Percentiles rank a stretch among this genome's conserved stretches.
These are phyloP conservation scores for Epistrophe grossulariae DNA, from an alignment of 2,888 invertebrate species.

Conservation along the genomic window DNA sequence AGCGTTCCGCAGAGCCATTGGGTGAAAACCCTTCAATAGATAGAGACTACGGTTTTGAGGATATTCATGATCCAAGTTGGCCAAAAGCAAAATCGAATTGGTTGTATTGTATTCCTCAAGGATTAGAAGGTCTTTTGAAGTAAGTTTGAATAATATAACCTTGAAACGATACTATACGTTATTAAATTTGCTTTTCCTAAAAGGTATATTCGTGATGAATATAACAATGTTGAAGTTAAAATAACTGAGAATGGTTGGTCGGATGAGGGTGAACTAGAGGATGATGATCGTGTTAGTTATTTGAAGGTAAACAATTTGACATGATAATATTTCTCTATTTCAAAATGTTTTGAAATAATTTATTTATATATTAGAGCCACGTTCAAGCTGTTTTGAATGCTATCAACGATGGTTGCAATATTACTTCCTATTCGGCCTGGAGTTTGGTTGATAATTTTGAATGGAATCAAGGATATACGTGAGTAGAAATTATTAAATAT, in stretches of 20 bases:
- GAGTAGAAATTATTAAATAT: constrained; percentile 60
- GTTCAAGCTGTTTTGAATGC: constrained; percentile 79
- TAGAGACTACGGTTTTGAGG: constrained; percentile 83
- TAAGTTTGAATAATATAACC: background rate
- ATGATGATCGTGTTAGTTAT: constrained; percentile 81
- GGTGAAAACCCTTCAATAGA: constrained; percentile 84
- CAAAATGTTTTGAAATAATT: background rate
- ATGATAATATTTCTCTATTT: background rate
- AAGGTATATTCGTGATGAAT: constrained; percentile 85
- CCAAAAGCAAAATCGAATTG: constrained; percentile 78
- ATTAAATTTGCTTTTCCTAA: background rate
- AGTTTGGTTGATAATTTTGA: constrained; percentile 81
- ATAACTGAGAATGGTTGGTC: constrained; percentile 87
- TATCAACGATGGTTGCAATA: constrained; percentile 79
- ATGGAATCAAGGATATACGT: constrained; percentile 80
- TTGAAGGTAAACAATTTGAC: constrained; percentile 74
- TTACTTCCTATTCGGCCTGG: constrained; percentile 79
- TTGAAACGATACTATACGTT: constrained; percentile 27
- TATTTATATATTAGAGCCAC: constrained; percentile 78
- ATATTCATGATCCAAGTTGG: constrained; percentile 78
- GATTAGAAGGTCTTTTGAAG: constrained; percentile 16
- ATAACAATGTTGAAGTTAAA: constrained; percentile 85
- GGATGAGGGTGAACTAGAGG: constrained; percentile 82
- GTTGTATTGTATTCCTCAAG: constrained; percentile 11
- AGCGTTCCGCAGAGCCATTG: constrained; percentile 71